Evolutionary conservation across 2,888 invertebrate genomes (phyloP).

Genomic region (Emmelina monodactyla): DNA sequence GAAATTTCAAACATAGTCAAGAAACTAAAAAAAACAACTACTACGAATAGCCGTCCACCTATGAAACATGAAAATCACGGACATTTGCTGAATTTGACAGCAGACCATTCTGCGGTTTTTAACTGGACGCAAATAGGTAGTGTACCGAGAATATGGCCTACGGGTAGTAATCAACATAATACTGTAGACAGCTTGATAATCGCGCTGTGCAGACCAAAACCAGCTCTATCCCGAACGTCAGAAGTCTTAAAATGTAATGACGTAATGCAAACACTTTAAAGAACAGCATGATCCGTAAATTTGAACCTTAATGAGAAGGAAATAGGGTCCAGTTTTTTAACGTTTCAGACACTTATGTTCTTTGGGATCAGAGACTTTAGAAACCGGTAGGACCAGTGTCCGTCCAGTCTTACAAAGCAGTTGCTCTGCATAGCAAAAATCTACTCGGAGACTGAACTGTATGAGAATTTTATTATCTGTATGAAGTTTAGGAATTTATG

Average conservation of each 20-base stretch:
- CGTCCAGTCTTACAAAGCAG: slow-evolving; percentile 30
- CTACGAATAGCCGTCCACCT: too few relatives aligned
- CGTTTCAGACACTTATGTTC: slow-evolving; percentile 10
- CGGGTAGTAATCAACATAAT: slow-evolving; percentile 26
- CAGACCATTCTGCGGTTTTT: slow-evolving; percentile 24
- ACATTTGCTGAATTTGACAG: slow-evolving; percentile 24
- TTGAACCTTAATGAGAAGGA: neutral
- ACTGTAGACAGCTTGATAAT: neutral
- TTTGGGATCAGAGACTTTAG: slow-evolving; percentile 16
- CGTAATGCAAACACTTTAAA: neutral
- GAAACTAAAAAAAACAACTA: too few relatives aligned
- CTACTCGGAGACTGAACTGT: slow-evolving; percentile 20
- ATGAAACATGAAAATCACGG: slow-evolving; percentile 9
- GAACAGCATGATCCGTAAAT: too few relatives aligned
- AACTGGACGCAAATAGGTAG: slow-evolving; percentile 25
- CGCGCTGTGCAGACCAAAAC: slow-evolving; percentile 18
- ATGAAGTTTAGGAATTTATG: too few relatives aligned
- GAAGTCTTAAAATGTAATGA: slow-evolving; percentile 18
- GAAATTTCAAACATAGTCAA: too few relatives aligned
- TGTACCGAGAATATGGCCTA: slow-evolving; percentile 22
- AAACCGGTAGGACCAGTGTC: slow-evolving; percentile 53
- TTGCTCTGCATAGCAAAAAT: slow-evolving; percentile 45
- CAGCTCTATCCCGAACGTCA: slow-evolving; percentile 15
- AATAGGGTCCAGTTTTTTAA: slow-evolving; percentile 12
- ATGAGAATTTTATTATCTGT: too few relatives aligned